Evolutionary conservation across 2,797 vertebrate genomes (phyloP), one percentile per base, ranked within the genome.

Genomic region (Antennarius maculatus): DNA sequence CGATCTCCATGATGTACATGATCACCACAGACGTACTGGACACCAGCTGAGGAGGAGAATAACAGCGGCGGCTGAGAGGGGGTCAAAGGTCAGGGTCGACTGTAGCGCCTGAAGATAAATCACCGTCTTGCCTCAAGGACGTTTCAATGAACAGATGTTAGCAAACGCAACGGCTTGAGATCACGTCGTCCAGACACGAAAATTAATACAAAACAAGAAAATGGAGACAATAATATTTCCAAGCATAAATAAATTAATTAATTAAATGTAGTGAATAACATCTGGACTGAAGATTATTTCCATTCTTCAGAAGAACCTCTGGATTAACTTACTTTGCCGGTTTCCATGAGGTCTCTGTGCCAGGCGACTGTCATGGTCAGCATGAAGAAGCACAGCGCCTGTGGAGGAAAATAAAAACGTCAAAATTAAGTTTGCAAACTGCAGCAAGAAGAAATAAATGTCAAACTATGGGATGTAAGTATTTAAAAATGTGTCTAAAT

Each of bases 361-460:
- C 85, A 88, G 5, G 88, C 86, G 0, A 89, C 73, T 11, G 88
- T 89, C 86, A 90, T 89, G 2, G 82, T 89, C 88, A 92, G 39
- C 88, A 92, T 88, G 86, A 90, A 90, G 86, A 90, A 91, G 69
- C 90, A 90, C 76, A 91, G 66, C 8, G 88, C 90, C 90, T 92
- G 37, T 6, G 18, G 59, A 72, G 59, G 66, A 11, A 80, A 18
- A 17, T 60, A 15, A 47, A 42, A 52, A 15, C 15, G 16, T 6
- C 5, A 34, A 34, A 34, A 34, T 41, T 8, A 41, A 12, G 39
- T 41, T 41, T 11, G 39, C 39, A 41, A 41, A 41, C 39, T 41
- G 12, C 41, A 13, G 41, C 3, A 4, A 14, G 14, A 42, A 42
- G 41, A 6, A 14, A 4, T 3, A 12, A 12, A 42, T 13, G 12